Evolutionary conservation across 2,113 vertebrate species (phyloP), one percentile per base, ranked within the genome.

Genomic region (Callionymus lyra): DNA sequence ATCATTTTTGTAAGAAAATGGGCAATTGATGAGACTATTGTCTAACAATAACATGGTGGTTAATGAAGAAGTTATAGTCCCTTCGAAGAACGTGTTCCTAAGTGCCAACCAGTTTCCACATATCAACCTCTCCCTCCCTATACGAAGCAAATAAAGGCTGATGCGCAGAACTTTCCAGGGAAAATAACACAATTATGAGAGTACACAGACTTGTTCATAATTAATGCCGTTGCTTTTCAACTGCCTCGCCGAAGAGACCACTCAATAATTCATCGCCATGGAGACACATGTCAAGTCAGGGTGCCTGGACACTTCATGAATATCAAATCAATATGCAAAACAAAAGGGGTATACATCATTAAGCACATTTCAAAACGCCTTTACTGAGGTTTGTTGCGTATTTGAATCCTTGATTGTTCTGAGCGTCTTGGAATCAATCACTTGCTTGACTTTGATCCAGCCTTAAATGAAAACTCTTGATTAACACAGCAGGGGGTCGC

Each of bases 241-340:
- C 72, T 59, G 72, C 76, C 67, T 77, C 72, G 48, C 78, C 58
- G 68, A 73, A 80, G 82, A 79, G 68, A 76, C 64, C 56, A 56
- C 55, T 85, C 68, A 81, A 84, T 85, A 82, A 87, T 85, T 84
- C 60, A 85, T 85, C 79, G 70, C 82, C 72, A 76, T 73, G 64
- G 78, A 83, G 79, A 85, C 53, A 53, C 67, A 62, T 81, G 80
- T 76, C 81, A 85, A 79, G 72, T 76, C 69, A 66, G 71, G 79
- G 69, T 56, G 61, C 68, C 65, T 65, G 80, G 80, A 84, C 83
- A 80, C 75, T 62, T 81, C 74, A 82, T 84, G 80, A 82, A 83
- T 84, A 82, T 76, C 78, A 84, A 84, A 86, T 80, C 77, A 79
- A 83, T 74, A 82, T 77, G 73, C 75, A 82, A 82, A 82, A 79